These are phyloP conservation scores for Archilochus colubris DNA, from an alignment of 2,113 vertebrate genomes.

Conservation along the genomic window DNA sequence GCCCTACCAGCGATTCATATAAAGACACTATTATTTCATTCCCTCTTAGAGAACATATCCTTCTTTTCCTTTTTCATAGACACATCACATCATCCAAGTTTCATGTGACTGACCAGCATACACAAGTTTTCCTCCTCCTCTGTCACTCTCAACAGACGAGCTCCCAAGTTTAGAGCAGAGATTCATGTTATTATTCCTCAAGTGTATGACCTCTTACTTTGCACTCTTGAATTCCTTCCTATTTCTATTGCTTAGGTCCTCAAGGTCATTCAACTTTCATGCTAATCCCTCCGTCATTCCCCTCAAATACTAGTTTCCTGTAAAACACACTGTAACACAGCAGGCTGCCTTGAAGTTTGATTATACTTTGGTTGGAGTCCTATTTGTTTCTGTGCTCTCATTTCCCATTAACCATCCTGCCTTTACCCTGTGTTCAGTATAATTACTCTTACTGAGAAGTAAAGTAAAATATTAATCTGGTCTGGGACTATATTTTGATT, in stretches of 20 bases:
- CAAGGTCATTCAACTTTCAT: conserved; percentile 1
- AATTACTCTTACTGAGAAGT: conserved; percentile 6
- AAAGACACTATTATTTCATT: conserved; percentile 9
- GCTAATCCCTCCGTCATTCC: not conserved
- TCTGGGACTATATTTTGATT: not conserved
- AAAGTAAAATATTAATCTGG: conserved; percentile 17
- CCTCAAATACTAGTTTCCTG: not conserved
- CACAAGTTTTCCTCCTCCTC: not conserved
- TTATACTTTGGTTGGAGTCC: not conserved
- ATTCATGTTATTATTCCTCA: not conserved
- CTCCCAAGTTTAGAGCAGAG: not conserved
- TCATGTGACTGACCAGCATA: not conserved
- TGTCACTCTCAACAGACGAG: not conserved
- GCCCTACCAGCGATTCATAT: not conserved
- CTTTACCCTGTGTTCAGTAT: not conserved
- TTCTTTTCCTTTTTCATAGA: conserved; percentile 1
- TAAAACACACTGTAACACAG: not conserved
- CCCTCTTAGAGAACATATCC: not conserved
- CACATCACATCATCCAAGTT: not conserved
- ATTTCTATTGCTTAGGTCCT: not conserved
- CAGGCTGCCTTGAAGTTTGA: not conserved
- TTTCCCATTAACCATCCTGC: not conserved
- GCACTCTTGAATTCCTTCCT: not conserved
- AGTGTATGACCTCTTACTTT: not conserved
- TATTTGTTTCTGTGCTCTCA: not conserved